Percentiles rank a stretch among this genome's conserved stretches.
Conservation (phyloP, 2,888 invertebrate species). For the Leptopilina myrica region DNA sequence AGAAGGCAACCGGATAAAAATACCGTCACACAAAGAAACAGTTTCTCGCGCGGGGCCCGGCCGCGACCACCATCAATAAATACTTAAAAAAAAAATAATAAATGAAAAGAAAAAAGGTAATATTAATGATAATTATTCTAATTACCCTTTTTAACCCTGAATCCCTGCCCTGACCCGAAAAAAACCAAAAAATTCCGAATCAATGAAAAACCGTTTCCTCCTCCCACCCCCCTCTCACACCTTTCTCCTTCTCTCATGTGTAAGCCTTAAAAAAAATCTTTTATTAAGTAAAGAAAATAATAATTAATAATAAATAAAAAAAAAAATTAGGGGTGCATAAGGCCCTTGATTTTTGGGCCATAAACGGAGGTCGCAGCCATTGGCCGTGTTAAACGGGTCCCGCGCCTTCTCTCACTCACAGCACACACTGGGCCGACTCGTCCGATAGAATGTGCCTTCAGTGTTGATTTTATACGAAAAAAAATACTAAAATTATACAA, state of each 20-base stretch:
- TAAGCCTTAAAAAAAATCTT: constrained; percentile 53
- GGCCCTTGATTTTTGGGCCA: constrained; percentile 61
- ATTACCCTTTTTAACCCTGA: constrained; percentile 48
- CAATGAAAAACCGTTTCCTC: constrained; percentile 29
- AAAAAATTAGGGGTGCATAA: constrained; percentile 71
- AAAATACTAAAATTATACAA: constrained; percentile 86
- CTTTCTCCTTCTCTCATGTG: constrained; percentile 41
- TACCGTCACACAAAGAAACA: constrained; percentile 76
- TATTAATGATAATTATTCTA: constrained; percentile 58
- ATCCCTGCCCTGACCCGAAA: not conserved
- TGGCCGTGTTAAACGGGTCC: constrained; percentile 68
- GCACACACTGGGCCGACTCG: constrained; percentile 93
- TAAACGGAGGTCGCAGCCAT: constrained; percentile 68
- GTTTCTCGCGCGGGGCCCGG: constrained; percentile 76
- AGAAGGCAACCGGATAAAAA: constrained; percentile 78
- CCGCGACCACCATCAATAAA: constrained; percentile 68
- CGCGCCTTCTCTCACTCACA: constrained; percentile 81
- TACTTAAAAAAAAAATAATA: constrained; percentile 56
- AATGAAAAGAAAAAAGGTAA: constrained; percentile 43
- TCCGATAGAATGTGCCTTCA: constrained; percentile 97
- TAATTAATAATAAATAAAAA: constrained; percentile 19
- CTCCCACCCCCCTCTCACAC: constrained; percentile 14
- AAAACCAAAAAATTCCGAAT: constrained; percentile 21
- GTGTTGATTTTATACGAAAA: constrained; percentile 91
- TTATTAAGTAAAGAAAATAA: constrained; percentile 42